Base-by-base conservation (phyloP, 1,140 invertebrate species). In the silkworm (Bombyx mori) region DNA sequence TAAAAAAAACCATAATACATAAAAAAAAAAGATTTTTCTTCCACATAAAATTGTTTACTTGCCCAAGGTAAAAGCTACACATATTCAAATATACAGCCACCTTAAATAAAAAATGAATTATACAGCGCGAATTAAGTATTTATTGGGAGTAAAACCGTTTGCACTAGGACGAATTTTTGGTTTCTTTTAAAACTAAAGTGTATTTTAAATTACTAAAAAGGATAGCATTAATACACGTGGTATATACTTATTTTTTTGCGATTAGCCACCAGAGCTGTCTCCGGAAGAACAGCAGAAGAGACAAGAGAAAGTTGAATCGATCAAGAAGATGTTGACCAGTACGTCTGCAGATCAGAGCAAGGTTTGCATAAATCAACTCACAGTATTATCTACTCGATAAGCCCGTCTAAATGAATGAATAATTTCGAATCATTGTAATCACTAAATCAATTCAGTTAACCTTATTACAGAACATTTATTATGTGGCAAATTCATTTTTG, bases 271-370 rank as follows among this genome's bases (percentile, higher is more conserved):
- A 58, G 93, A 95, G 77, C 77, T 95, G 18, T 93, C 93, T 8
- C 92, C 92, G 1, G 94, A 96, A 73, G 96, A 97, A 73, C 93
- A 94, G 73, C 90, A 93, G 60, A 93, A 93, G 62, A 88, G 96
- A 8, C 89, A 92, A 66, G 93, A 95, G 73, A 97, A 97, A 88
- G 95, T 96, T 1, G 96, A 97, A 73, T 94, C 94, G 18, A 97
- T 98, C 56, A 93, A 96, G 71, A 96, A 95, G 83, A 95, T 98
- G 94, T 88, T 98, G 6, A 92, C 94, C 1, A 92, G 95, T 76
- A 76, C 87, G 22, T 84, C 89, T 62, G 71, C 83, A 70, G 69
- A 90, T 74, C 79, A 82, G 58, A 81, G 68, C 69, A 89, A 91
- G 84, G 88, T 89, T 52, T 66, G 60, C 64, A 50, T 49, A 44